A percentile compares a stretch with the other conserved stretches of the same genome.
Conservation (phyloP, 1,140 invertebrate species). For the Vollenhovia emeryi region DNA sequence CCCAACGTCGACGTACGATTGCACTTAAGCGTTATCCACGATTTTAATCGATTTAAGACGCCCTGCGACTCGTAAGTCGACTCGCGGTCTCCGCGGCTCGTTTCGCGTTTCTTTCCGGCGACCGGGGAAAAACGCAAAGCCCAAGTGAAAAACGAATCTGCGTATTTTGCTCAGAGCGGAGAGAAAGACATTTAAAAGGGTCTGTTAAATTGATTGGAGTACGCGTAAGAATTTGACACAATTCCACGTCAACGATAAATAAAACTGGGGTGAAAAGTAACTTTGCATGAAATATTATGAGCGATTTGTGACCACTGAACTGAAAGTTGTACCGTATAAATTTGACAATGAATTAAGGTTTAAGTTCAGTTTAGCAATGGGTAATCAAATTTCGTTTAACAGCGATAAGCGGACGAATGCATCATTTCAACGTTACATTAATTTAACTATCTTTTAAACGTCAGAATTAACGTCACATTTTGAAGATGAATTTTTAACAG, state of each 20-base stretch:
- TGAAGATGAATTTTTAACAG: neutral
- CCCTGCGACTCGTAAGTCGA: neutral
- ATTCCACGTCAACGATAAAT: neutral
- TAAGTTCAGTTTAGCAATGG: neutral
- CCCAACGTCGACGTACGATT: conserved; percentile 1
- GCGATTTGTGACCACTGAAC: too few species aligned
- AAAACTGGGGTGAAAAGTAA: neutral
- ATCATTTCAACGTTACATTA: neutral
- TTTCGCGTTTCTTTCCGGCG: too few species aligned
- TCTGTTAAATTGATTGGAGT: neutral
- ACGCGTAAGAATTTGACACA: neutral
- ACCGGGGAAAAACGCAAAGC: too few species aligned
- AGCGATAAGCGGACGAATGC: neutral
- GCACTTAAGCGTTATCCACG: conserved; percentile 1
- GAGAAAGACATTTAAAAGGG: neutral
- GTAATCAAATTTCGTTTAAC: neutral
- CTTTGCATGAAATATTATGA: neutral
- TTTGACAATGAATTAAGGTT: neutral
- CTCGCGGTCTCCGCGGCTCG: neutral
- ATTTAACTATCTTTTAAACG: neutral
- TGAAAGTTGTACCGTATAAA: neutral
- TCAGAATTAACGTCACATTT: neutral
- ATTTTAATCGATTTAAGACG: conserved; percentile 35
- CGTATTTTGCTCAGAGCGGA: neutral
- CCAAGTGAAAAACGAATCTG: neutral